Conservation (phyloP, 2,797 vertebrate species). For the Periparus ater region DNA sequence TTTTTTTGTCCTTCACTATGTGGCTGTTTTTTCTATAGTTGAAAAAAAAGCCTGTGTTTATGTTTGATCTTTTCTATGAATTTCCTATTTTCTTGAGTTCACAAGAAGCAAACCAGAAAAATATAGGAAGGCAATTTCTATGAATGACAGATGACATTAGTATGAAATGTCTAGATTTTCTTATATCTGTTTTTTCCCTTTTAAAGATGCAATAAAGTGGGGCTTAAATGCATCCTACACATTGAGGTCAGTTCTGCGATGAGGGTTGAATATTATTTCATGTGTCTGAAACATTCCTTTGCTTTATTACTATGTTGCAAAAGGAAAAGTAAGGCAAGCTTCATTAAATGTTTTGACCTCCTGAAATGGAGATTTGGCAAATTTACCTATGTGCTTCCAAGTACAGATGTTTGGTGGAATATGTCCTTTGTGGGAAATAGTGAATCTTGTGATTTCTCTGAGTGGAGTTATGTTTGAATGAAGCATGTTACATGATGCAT, state of each 20-base stretch:
- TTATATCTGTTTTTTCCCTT: background rate
- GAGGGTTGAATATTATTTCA: background rate
- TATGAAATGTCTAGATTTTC: background rate
- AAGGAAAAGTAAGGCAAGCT: background rate
- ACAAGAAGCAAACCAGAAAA: background rate
- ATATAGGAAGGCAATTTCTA: background rate
- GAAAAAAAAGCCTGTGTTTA: background rate
- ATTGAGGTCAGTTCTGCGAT: rapidly evolving
- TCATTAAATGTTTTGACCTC: background rate
- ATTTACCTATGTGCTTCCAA: background rate
- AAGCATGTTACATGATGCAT: background rate
- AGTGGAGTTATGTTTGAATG: background rate
- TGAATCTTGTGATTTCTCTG: background rate
- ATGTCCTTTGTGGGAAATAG: background rate
- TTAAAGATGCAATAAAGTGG: background rate
- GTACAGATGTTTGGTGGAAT: background rate
- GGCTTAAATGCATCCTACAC: background rate
- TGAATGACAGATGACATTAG: background rate
- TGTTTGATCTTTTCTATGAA: background rate
- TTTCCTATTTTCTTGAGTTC: background rate
- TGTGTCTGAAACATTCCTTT: background rate
- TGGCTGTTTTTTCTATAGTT: background rate
- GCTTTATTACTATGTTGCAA: background rate
- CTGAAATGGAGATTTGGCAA: background rate
- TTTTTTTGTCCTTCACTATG: background rate